These are phyloP conservation scores for Chrysodeixis includens DNA, from an alignment of 2,888 invertebrate genomes.

Conservation along the genomic window DNA sequence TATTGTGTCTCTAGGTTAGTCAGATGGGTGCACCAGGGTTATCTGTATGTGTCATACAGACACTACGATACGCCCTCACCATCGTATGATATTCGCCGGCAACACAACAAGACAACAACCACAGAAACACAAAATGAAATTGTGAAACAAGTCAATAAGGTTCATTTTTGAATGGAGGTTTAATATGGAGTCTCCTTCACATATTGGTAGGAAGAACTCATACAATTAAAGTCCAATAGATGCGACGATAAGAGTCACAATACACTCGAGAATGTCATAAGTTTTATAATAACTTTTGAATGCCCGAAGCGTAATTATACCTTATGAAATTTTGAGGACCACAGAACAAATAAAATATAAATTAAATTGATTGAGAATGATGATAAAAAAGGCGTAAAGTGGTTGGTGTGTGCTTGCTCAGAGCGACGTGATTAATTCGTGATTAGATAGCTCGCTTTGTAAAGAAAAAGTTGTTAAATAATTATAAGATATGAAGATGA, in stretches of 20 bases:
- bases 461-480: slow-evolving; percentile 3
- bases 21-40: slow-evolving; percentile 61
- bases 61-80: slow-evolving; percentile 56
- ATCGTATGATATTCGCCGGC: slow-evolving; percentile 64
- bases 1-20: slow-evolving; percentile 66
- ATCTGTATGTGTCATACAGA: slow-evolving; percentile 60
- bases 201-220: slow-evolving; percentile 42
- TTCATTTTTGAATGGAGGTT: slow-evolving; percentile 12
- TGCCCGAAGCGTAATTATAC: slow-evolving; percentile 61
- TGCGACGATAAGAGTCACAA: slow-evolving; percentile 59
- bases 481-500: neutral
- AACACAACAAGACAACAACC: slow-evolving; percentile 20
- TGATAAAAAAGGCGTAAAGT: slow-evolving; percentile 59
- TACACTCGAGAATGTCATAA: slow-evolving; percentile 59
- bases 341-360: slow-evolving; percentile 63
- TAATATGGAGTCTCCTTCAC: neutral
- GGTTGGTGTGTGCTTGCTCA: slow-evolving; percentile 20
- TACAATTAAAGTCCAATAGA: slow-evolving; percentile 64
- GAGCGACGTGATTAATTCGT: slow-evolving; percentile 39
- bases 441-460: slow-evolving; percentile 33
- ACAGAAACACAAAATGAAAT: neutral
- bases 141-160: slow-evolving; percentile 16
- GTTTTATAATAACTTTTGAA: slow-evolving; percentile 59
- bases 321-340: slow-evolving; percentile 56
- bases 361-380: slow-evolving; percentile 55